These are phyloP conservation scores for Macroglossus sobrinus DNA, from an alignment of 2,113 vertebrate species.

Conservation along the genomic window DNA sequence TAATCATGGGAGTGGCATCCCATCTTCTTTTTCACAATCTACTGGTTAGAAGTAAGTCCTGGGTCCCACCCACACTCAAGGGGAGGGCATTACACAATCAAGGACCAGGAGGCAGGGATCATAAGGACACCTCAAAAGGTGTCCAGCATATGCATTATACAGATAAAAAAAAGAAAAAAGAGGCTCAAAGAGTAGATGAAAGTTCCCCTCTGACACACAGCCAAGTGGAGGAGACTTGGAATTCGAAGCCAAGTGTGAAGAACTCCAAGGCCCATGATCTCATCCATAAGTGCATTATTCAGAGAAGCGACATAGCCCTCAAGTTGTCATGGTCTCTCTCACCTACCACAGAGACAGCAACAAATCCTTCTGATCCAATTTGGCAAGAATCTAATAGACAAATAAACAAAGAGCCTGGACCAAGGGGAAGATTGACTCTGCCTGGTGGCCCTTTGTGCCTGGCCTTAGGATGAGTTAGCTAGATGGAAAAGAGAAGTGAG, in stretches of 20 bases:
- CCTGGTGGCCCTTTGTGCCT: neutral
- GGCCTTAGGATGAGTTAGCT: neutral
- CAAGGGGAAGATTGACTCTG: neutral
- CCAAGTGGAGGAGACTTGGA: neutral
- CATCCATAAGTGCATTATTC: neutral
- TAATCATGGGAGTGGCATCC: rapidly evolving
- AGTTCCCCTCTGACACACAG: neutral
- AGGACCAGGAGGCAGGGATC: neutral
- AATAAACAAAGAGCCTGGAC: neutral
- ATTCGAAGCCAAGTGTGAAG: neutral
- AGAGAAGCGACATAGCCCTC: neutral
- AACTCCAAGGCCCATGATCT: neutral
- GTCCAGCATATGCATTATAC: neutral
- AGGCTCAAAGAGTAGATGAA: neutral
- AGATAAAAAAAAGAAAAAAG: neutral
- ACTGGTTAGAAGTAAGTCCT: neutral
- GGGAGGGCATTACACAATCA: neutral
- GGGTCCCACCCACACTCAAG: neutral
- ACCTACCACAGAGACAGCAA: neutral
- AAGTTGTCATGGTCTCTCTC: neutral
- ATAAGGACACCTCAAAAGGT: neutral
- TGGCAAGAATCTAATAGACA: neutral
- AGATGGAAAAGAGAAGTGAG: neutral
- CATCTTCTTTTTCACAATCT: neutral
- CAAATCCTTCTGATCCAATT: neutral